A percentile compares a stretch with the other conserved stretches of the same genome.
Conservation (phyloP, 2,888 invertebrate genomes). For the Epistrophe grossulariae region DNA sequence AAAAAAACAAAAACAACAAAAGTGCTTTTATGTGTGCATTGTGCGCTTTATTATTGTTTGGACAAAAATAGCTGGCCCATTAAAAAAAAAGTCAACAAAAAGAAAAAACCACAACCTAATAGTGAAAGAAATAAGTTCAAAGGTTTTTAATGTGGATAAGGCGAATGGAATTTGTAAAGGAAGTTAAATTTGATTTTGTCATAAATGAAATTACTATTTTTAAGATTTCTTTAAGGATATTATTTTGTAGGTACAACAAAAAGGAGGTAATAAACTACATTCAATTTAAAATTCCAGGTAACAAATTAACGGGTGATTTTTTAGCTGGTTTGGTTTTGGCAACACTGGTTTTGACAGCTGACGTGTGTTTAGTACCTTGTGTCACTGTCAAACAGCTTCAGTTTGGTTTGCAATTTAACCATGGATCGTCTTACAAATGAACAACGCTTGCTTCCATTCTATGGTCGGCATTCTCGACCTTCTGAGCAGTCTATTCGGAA, state of each 20-base stretch:
- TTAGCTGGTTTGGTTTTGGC: no score
- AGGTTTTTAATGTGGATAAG: constrained; percentile 16
- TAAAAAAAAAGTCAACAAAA: constrained; percentile 43
- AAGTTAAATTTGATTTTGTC: background rate
- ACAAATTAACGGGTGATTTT: no score
- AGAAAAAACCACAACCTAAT: background rate
- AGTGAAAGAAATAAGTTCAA: constrained; percentile 17
- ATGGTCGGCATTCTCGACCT: no score
- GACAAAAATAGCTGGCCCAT: constrained; percentile 65
- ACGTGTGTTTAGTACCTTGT: no score
- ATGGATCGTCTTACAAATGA: no score
- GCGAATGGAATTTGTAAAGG: background rate
- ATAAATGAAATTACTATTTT: background rate
- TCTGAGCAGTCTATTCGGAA: no score
- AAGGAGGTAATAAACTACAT: background rate
- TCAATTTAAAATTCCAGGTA: background rate
- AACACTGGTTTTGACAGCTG: no score
- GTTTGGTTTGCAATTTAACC: no score
- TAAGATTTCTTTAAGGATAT: background rate
- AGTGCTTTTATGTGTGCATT: constrained; percentile 60
- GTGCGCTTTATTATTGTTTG: constrained; percentile 53
- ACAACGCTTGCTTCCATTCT: no score
- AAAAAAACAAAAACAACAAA: constrained; percentile 28
- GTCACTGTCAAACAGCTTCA: no score
- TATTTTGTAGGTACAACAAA: background rate